Conservation (phyloP, 2,113 vertebrate genomes). For the Brachypodius melanocephalos region DNA sequence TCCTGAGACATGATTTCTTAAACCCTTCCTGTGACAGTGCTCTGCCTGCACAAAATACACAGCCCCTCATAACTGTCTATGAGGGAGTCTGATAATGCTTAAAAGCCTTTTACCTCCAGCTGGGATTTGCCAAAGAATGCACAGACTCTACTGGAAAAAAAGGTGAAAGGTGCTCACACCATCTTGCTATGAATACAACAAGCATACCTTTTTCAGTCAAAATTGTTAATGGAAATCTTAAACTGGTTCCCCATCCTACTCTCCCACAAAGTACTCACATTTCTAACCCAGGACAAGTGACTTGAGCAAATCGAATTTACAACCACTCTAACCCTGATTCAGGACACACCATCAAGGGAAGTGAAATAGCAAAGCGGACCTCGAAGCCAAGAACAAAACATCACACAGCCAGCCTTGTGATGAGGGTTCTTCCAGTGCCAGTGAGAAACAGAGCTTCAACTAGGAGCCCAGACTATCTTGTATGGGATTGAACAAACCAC, state of each 20-base stretch:
- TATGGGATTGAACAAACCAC: neutral
- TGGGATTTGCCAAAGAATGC: neutral
- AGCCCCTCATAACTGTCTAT: fast-evolving
- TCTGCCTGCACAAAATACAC: neutral
- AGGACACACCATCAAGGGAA: neutral
- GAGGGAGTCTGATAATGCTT: neutral
- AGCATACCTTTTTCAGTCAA: neutral
- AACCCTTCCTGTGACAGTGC: neutral
- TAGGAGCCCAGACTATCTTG: neutral
- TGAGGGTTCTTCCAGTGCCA: neutral
- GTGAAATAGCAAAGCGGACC: neutral
- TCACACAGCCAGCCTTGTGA: neutral
- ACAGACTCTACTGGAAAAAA: neutral
- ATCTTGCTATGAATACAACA: neutral
- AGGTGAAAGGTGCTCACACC: neutral
- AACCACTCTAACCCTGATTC: neutral
- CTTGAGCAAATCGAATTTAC: neutral
- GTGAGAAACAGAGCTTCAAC: neutral
- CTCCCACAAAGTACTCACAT: neutral
- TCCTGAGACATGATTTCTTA: neutral
- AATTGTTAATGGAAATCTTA: neutral
- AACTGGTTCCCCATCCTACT: neutral
- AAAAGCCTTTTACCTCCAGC: neutral
- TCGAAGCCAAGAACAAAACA: neutral
- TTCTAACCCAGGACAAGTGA: neutral